phyloP scores from a whole-genome alignment of 2,888 invertebrate genomes.

The Homarus gammarus region DNA sequence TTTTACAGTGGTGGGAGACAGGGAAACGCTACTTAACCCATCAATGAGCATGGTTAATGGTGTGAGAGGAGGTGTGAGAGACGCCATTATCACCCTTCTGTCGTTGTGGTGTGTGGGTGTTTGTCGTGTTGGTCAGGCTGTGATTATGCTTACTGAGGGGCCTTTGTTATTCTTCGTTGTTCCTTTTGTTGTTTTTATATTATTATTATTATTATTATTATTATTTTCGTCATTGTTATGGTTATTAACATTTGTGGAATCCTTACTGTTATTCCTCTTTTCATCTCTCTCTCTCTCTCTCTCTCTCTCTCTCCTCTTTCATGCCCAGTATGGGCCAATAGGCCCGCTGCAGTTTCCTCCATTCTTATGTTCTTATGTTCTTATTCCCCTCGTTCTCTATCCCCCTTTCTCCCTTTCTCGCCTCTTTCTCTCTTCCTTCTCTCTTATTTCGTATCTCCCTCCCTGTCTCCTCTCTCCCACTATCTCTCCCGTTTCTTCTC shows the following conservation, averaged over 20 bases:
- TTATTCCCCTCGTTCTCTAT: not conserved
- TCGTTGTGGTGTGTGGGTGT: not conserved
- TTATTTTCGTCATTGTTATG: not conserved
- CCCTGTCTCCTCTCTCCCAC: not conserved
- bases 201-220: no score
- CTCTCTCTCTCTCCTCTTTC: not conserved
- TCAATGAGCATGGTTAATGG: not conserved
- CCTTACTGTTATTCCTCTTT: not conserved
- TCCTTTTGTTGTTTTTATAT: no score
- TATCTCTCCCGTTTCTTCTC: not conserved
- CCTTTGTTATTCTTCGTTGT: no score
- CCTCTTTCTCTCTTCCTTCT: not conserved
- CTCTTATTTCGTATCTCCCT: not conserved
- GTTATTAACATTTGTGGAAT: constrained; percentile 4
- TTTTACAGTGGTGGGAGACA: not conserved
- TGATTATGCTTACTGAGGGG: not conserved
- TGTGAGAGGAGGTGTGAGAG: not conserved
- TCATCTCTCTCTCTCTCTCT: constrained; percentile 5
- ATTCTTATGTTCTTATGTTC: not conserved
- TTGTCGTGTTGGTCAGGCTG: not conserved
- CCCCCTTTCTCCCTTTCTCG: constrained; percentile 9
- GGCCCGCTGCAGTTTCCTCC: not conserved
- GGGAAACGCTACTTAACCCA: not conserved
- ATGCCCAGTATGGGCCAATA: not conserved
- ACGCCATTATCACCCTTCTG: not conserved